Base-by-base conservation (phyloP, 1,140 invertebrate species). In the Saccostrea cuccullata region DNA sequence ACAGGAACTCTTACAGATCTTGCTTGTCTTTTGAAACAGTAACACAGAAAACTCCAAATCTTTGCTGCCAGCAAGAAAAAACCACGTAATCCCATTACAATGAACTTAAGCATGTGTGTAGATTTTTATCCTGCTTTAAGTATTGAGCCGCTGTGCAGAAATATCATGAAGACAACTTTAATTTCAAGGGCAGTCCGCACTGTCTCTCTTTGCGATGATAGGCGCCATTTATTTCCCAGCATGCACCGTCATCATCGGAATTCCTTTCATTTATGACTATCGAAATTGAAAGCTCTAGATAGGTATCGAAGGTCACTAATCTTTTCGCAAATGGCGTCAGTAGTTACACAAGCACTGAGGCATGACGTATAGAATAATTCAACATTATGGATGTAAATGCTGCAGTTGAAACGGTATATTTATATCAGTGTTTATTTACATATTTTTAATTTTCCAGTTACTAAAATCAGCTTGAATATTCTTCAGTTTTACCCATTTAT, bases 41-140 rank as follows among this genome's bases (percentile, higher is more conserved):
- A 99, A 96, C 98, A 98, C 95, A 99, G 96, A 96, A 98, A 99
- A 96, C 97, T 98, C 98, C 98, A 99, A 96, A 99, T 97, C 96
- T 98, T 98, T 94, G 98, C 98, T 94, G 98, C 98, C 95, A 98
- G 96, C 95, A 98, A 96, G 96, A 98, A 97, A 96, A 98, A 98
- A 96, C 98, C 97, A 96, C 98, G 97, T 96, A 99, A 97, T 96
- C 98, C 98, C 98, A 98, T 98, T 97, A 98, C 97, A 97, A 98
- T 96, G 96, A 98, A 97, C 96, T 98, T 98, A 96, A 98, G 97
- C 98, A 99, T 99, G 97, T 91, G 94, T 93, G 92, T 88, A 85
- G 88, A 86, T 88, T 67, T 70, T 82, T 77, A 47, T 58, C 55
- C 30, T 58, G 56, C 60, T 40, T 85, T 64, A 85, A 58, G 60